Evolutionary conservation across 2,888 invertebrate species (phyloP), one percentile per base, ranked within the genome.

Genomic region (Serripes groenlandicus): DNA sequence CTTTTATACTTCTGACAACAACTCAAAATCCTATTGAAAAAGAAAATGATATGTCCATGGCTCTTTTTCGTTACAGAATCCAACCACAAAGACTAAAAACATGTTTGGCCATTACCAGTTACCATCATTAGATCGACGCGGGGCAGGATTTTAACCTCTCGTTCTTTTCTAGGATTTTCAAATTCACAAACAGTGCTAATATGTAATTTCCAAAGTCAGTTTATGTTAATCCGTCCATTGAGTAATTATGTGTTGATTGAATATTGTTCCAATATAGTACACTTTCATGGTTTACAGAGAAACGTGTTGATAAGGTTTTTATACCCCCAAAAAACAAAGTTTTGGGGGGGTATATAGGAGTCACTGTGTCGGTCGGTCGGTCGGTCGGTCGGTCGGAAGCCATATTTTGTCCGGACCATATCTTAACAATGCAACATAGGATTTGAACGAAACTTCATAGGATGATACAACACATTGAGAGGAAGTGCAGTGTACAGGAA

Each of bases 101-200:
- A 89, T 93, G 81, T 92, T 90, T 78, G 89, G 90, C 76, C 91
- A 90, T 68, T 92, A 92, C 81, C 92, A 91, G 68, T 85, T 93
- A 23, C 93, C 93, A 0, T 92, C 92, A 11, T 80, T 93, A 73
- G 92, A 92, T 80, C 77, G 90, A 69, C 78, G 92, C 77, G 90
- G 90, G 34, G 89, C 89, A 18, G 90, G 89, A 37, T 90, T 87
- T 77, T 90, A 86, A 84, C 83, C 77, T 28, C 42, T 34, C 42
- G 30, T 54, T 3, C 15, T n/a, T 52, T 28, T 34, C 42, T 79
- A 76, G 79, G 64, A 56, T 70, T 77, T 64, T 69, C 73, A 42
- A 62, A 73, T 73, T 62, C 32, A 58, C 21, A 34, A 34, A 26
- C 75, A 75, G 75, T 75, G 66, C 66, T 75, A 62, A 70, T 54